Conservation (phyloP, 2,888 invertebrate genomes). For the Augiades crinisus region DNA sequence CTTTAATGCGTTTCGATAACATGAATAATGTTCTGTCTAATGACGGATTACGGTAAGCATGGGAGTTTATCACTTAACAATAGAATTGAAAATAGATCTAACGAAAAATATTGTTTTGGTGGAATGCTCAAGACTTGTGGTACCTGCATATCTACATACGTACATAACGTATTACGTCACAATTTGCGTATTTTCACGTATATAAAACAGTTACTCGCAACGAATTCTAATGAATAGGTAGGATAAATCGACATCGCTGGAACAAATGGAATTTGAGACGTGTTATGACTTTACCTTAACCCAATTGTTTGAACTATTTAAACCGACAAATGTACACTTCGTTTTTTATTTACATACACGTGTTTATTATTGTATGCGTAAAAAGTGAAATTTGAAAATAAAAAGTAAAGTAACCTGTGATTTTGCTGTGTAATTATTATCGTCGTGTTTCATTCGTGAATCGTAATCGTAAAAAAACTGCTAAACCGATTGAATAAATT, state of each 20-base stretch:
- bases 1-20: constrained; percentile 43
- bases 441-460: no score
- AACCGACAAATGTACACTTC: background rate
- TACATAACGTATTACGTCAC: no score
- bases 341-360: constrained; percentile 1
- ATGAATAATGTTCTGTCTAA: constrained; percentile 18
- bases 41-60: constrained; percentile 2
- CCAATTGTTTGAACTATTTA: constrained; percentile 10
- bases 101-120: background rate
- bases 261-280: constrained; percentile 38
- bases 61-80: background rate
- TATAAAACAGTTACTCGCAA: constrained; percentile 32
- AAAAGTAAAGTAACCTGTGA: no score
- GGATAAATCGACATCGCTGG: constrained; percentile 29
- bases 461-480: no score
- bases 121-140: background rate
- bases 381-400: background rate
- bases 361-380: constrained; percentile 10
- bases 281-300: background rate
- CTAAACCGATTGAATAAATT: no score
- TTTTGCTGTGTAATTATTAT: background rate
- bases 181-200: constrained; percentile 28
- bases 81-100: background rate
- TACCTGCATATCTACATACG: background rate
- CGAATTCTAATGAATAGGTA: constrained; percentile 31